These are phyloP conservation scores for Ancistrus triradiatus DNA, from an alignment of 2,113 vertebrate genomes.

Conservation along the genomic window DNA sequence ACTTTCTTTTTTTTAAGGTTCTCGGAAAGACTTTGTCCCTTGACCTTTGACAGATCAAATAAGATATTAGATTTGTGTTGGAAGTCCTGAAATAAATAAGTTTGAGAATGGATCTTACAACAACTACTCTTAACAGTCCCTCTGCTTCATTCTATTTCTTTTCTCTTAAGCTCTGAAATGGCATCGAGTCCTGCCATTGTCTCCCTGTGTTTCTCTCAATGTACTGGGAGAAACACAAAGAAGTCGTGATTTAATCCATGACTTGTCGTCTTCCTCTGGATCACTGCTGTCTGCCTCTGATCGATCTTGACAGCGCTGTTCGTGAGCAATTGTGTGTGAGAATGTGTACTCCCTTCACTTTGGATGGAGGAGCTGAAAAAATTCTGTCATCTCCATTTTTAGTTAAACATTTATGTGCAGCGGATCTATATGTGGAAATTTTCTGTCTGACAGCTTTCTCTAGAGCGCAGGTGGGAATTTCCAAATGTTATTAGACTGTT, in stretches of 20 bases:
- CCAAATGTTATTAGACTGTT: no score
- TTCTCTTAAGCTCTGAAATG: slow-evolving; percentile 18
- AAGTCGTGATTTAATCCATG: slow-evolving; percentile 37
- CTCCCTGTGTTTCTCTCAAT: slow-evolving; percentile 7
- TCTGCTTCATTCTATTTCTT: neutral
- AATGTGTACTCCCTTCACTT: neutral
- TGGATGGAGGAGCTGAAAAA: neutral
- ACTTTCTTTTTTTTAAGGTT: no score
- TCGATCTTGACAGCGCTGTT: slow-evolving; percentile 39
- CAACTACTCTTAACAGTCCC: slow-evolving; percentile 9
- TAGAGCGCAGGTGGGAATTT: no score
- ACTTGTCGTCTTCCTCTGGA: slow-evolving; percentile 39
- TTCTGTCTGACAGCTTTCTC: no score
- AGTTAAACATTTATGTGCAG: no score
- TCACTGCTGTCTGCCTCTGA: slow-evolving; percentile 28
- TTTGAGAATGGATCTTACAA: slow-evolving; percentile 18
- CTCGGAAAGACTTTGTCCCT: no score
- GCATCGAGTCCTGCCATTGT: slow-evolving; percentile 24
- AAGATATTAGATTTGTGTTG: slow-evolving; percentile 37
- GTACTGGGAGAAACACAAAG: slow-evolving; percentile 28
- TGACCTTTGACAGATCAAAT: slow-evolving; percentile 39
- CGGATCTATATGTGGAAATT: no score
- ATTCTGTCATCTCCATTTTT: no score
- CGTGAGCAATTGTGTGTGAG: neutral
- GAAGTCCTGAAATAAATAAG: slow-evolving; percentile 20